A percentile compares a stretch with the other conserved stretches of the same genome.
phyloP scores from a whole-genome alignment of 1,140 invertebrate genomes.

The Schlechtendalia chinensis region DNA sequence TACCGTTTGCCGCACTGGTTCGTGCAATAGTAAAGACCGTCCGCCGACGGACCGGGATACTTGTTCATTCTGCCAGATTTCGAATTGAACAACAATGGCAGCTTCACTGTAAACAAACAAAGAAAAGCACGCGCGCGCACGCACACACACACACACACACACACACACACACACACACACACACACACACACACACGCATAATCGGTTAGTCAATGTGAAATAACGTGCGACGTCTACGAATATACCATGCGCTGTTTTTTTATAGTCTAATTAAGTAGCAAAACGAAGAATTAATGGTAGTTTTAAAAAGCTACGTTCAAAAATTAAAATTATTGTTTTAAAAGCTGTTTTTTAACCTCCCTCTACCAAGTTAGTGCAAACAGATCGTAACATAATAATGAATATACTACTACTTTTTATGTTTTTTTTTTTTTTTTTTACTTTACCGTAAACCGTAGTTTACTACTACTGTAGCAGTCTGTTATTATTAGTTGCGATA shows the following conservation, averaged over 20 bases:
- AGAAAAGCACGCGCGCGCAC: no score
- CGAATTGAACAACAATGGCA: constrained; percentile 23
- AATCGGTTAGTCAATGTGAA: not conserved
- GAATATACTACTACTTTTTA: no score
- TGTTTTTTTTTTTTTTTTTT: no score
- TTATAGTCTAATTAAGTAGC: not conserved
- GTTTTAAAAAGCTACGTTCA: no score
- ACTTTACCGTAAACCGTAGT: not conserved
- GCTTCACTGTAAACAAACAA: not conserved
- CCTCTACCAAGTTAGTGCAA: not conserved
- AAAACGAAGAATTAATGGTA: not conserved
- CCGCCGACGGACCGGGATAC: constrained; percentile 33
- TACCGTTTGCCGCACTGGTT: constrained; percentile 50
- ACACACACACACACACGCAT: no score
- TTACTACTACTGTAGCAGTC: no score
- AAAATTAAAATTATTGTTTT: no score
- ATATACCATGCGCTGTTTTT: constrained; percentile 2
- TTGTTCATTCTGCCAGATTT: constrained; percentile 46
- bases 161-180: no score
- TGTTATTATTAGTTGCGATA: not conserved
- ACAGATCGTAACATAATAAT: no score
- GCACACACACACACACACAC: no score
- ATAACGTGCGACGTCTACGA: not conserved
- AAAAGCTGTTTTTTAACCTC: not conserved
- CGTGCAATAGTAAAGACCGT: constrained; percentile 52